Evolutionary conservation across 1,140 invertebrate genomes (phyloP).

Genomic region (Eriosoma lanigerum): DNA sequence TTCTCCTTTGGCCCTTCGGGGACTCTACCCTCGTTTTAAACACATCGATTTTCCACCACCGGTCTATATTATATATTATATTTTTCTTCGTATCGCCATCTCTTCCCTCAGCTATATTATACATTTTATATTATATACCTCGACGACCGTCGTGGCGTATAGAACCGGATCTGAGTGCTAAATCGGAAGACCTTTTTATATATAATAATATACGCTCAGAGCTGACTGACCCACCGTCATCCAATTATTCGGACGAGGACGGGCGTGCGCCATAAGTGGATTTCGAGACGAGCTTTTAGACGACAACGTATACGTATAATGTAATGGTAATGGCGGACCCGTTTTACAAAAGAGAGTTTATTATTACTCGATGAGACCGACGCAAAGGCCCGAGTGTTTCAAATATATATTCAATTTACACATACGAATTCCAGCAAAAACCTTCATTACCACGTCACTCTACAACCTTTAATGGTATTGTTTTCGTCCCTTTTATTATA

Average conservation of each 20-base stretch:
- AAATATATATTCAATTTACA: slow-evolving; percentile 37
- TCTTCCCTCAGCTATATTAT: no score
- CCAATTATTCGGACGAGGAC: slow-evolving; percentile 24
- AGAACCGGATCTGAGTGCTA: slow-evolving; percentile 26
- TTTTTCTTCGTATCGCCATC: no score
- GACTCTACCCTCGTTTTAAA: slow-evolving; percentile 39
- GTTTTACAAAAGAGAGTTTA: slow-evolving; percentile 28
- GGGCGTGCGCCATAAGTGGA: slow-evolving; percentile 11
- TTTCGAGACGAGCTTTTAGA: slow-evolving; percentile 26
- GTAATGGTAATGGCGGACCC: slow-evolving; percentile 1
- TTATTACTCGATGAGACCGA: not conserved
- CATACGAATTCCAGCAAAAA: not conserved
- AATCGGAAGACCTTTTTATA: not conserved
- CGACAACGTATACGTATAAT: not conserved
- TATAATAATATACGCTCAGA: not conserved
- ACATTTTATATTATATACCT: no score
- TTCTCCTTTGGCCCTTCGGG: slow-evolving; percentile 29
- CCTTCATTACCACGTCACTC: no score
- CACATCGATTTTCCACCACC: slow-evolving; percentile 43
- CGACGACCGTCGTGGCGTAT: no score
- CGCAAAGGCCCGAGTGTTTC: slow-evolving; percentile 22
- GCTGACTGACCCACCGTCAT: slow-evolving; percentile 20
- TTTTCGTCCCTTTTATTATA: not conserved
- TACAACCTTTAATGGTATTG: not conserved
- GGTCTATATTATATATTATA: not conserved